A percentile compares a stretch with the other conserved stretches of the same genome.
Evolutionary conservation across 2,113 vertebrate genomes (phyloP).

Genomic region (Lophius piscatorius): DNA sequence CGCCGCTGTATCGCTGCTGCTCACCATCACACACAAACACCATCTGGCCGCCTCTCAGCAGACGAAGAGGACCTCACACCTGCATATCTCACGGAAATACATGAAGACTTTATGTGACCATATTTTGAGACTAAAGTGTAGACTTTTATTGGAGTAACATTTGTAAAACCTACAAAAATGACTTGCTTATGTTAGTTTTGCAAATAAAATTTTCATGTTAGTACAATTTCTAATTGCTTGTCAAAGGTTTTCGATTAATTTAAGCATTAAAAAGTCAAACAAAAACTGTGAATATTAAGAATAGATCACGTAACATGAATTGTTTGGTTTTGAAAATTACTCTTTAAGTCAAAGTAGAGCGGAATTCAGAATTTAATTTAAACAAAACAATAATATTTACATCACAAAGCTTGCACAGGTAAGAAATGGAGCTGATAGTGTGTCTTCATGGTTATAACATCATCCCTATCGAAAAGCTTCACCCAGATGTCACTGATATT

Average conservation of each 20-base stretch:
- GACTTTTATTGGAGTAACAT: neutral
- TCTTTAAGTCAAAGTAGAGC: neutral
- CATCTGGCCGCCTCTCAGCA: slow-evolving; percentile 66
- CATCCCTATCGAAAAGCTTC: no score
- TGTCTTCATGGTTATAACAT: no score
- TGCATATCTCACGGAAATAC: slow-evolving; percentile 52
- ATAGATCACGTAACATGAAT: neutral
- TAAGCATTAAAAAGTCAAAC: neutral
- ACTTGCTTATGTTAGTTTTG: neutral
- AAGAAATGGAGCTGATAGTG: no score
- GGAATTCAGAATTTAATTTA: neutral
- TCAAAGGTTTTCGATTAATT: neutral
- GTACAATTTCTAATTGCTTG: neutral
- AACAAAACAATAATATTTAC: no score
- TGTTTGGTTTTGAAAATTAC: neutral
- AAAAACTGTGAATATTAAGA: neutral
- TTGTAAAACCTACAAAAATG: neutral
- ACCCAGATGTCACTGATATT: no score
- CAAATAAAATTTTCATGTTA: neutral
- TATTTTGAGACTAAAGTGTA: neutral
- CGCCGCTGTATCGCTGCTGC: slow-evolving; percentile 65
- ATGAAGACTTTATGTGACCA: slow-evolving; percentile 1
- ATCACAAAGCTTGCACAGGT: no score
- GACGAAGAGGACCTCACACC: slow-evolving; percentile 67
- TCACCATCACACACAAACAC: slow-evolving; percentile 75